Evolutionary conservation across 2,797 vertebrate species (phyloP).

Genomic region (Chelonia mydas): DNA sequence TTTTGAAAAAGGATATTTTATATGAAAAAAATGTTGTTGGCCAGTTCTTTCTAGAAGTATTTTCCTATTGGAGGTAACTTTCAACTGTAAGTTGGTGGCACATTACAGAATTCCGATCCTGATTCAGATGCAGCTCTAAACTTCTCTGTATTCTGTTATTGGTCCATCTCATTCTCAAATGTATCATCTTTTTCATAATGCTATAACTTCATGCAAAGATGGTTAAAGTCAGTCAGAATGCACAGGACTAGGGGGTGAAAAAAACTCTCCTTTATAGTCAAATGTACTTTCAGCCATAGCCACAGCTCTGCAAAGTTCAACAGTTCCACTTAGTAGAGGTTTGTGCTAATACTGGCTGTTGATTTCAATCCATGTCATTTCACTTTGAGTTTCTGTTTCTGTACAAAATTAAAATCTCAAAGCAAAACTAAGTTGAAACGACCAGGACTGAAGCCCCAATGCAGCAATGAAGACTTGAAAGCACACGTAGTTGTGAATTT

Average conservation of each 20-base stretch:
- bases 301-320: not conserved
- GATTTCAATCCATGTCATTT: not conserved
- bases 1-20: not conserved
- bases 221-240: not conserved
- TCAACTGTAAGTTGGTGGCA: not conserved
- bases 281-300: not conserved
- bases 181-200: not conserved
- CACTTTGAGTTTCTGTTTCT: not conserved
- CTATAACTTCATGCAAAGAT: not conserved
- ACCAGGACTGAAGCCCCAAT: not conserved
- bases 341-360: not conserved
- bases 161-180: not conserved
- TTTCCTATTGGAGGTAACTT: not conserved
- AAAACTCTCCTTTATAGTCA: not conserved
- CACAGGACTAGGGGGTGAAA: not conserved
- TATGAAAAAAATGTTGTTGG: not conserved
- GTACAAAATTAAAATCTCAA: not conserved
- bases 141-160: not conserved
- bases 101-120: not conserved
- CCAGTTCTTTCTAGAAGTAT: not conserved
- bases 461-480: not conserved
- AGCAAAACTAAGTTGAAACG: not conserved
- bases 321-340: fast-evolving
- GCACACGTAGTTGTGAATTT: not conserved
- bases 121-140: not conserved